Conservation (phyloP, 2,888 invertebrate genomes). For the Vanessa cardui region DNA sequence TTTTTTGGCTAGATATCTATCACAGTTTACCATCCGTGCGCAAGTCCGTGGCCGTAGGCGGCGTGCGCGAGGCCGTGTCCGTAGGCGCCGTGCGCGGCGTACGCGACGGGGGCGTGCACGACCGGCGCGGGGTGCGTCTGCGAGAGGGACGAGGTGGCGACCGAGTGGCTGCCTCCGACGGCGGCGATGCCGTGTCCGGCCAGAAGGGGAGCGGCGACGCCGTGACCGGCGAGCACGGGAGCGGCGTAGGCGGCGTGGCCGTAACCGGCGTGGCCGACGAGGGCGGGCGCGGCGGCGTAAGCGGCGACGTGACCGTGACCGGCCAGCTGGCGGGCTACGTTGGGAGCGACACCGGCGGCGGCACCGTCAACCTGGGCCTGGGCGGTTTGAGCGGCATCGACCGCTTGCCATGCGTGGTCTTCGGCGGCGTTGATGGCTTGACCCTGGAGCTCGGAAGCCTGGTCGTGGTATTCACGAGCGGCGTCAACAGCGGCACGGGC, state of each 20-base stretch:
- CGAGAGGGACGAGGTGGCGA: constrained; percentile 65
- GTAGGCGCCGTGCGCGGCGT: constrained; percentile 54
- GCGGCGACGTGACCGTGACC: constrained; percentile 58
- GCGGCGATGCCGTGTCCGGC: constrained; percentile 57
- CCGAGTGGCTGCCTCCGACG: constrained; percentile 57
- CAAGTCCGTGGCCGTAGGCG: constrained; percentile 46
- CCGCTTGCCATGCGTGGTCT: constrained; percentile 76
- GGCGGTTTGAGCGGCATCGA: constrained; percentile 73
- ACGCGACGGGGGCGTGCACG: constrained; percentile 56
- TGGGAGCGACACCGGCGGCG: constrained; percentile 74
- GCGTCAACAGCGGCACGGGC: constrained; percentile 74
- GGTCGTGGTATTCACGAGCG: constrained; percentile 73
- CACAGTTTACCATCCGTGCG: constrained; percentile 78
- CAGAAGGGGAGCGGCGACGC: constrained; percentile 49
- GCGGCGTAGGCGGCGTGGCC: constrained; percentile 50
- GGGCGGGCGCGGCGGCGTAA: constrained; percentile 42
- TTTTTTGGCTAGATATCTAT: constrained; percentile 69
- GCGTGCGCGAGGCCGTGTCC: constrained; percentile 41
- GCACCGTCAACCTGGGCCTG: constrained; percentile 75
- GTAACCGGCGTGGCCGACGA: constrained; percentile 43
- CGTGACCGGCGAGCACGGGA: constrained; percentile 45
- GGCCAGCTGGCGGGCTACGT: constrained; percentile 72
- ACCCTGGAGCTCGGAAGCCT: constrained; percentile 73
- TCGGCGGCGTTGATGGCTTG: constrained; percentile 76
- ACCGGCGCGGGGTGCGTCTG: constrained; percentile 71